A percentile compares a stretch with the other conserved stretches of the same genome.
Evolutionary conservation across 30 jellyfish, hydroid and myxozoan species (phyloP).

Genomic region (Aurelia aurita): DNA sequence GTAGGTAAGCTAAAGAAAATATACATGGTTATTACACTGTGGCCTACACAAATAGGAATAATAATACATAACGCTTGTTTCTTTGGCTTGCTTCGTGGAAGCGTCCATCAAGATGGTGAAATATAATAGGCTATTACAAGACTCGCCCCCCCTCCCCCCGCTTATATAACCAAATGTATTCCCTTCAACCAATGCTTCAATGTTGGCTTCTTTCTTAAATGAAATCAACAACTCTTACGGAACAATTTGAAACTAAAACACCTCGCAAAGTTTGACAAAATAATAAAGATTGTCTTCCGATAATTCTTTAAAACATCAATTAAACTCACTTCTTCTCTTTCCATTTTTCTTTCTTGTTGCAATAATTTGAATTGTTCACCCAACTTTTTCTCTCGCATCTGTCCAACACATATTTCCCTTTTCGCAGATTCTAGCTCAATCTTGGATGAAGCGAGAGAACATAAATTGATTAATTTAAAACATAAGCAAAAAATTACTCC

Average conservation of each 20-base stretch:
- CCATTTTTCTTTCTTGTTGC: conserved; percentile 85
- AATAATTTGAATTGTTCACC: conserved; percentile 59
- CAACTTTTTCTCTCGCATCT: conserved; percentile 80
- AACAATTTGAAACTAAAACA: neutral
- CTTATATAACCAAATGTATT: too few species aligned
- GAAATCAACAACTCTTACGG: neutral
- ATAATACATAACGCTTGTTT: too few species aligned
- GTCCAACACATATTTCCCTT: conserved; percentile 82
- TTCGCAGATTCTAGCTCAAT: conserved; percentile 80
- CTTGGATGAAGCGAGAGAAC: conserved; percentile 14
- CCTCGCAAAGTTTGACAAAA: neutral
- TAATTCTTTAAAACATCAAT: neutral
- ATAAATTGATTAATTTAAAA: too few species aligned
- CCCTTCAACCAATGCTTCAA: too few species aligned
- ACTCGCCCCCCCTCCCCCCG: too few species aligned
- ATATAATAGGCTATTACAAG: neutral
- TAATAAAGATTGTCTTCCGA: neutral
- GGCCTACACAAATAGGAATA: too few species aligned
- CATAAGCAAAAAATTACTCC: too few species aligned
- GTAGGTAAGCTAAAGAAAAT: too few species aligned
- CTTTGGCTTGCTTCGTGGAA: too few species aligned
- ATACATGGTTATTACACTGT: too few species aligned
- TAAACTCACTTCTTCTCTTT: conserved; percentile 82
- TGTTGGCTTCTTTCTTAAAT: too few species aligned
- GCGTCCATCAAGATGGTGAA: neutral